Percentiles rank a stretch among this genome's conserved stretches.
Evolutionary conservation across 2,113 vertebrate genomes (phyloP).

Genomic region (Gopherus evgoodei): DNA sequence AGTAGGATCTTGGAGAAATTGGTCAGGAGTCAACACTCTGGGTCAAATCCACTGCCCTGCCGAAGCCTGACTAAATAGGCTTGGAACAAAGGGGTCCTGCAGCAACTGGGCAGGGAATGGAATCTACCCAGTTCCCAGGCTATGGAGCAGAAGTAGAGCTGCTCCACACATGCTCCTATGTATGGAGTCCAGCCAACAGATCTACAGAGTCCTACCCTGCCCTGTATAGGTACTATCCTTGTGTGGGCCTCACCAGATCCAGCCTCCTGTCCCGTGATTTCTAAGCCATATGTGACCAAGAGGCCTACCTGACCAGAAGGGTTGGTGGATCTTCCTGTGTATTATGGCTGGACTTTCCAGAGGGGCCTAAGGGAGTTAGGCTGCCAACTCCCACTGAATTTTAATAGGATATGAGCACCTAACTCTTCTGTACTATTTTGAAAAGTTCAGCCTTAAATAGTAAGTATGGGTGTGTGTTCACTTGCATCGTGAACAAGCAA

Average conservation of each 20-base stretch:
- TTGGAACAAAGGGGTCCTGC: neutral
- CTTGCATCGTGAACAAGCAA: neutral
- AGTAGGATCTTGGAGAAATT: neutral
- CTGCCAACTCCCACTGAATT: neutral
- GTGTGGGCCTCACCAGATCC: neutral
- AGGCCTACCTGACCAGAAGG: neutral
- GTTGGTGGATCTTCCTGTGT: neutral
- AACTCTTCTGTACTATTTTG: neutral
- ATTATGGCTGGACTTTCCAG: fast-evolving
- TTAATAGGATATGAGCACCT: neutral
- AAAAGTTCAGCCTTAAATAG: neutral
- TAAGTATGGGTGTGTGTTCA: neutral
- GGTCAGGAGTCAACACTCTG: neutral
- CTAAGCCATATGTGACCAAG: neutral
- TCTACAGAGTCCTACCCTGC: neutral
- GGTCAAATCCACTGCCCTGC: neutral
- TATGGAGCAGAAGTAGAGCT: neutral
- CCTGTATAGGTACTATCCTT: neutral
- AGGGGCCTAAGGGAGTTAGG: neutral
- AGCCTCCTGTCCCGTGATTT: neutral
- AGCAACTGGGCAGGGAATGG: neutral
- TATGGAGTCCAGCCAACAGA: fast-evolving
- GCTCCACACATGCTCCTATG: neutral
- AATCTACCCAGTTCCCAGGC: neutral
- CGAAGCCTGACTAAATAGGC: neutral